phyloP scores from a whole-genome alignment of 2,797 vertebrate genomes.

The Chromobotia macracanthus region DNA sequence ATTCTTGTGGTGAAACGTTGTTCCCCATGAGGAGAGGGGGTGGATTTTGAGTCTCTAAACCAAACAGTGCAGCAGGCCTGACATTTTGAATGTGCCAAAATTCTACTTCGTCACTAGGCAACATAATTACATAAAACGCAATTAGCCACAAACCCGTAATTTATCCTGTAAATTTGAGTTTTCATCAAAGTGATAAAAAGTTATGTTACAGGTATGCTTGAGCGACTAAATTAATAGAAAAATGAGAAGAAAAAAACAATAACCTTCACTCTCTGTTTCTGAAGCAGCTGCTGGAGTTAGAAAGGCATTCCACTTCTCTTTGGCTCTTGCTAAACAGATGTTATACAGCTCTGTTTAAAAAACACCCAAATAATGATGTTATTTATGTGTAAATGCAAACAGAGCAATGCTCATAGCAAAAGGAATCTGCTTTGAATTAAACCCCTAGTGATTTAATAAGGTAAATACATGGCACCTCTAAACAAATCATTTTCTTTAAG shows the following conservation, averaged over 20 bases:
- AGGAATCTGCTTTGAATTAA: background rate
- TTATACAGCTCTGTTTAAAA: slow-evolving; percentile 84
- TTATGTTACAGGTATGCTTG: background rate
- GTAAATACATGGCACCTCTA: background rate
- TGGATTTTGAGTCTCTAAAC: too few relatives aligned
- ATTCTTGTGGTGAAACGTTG: too few relatives aligned
- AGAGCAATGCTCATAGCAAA: background rate
- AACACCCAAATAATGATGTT: slow-evolving; percentile 52
- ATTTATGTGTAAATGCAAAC: background rate
- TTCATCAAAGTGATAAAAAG: background rate
- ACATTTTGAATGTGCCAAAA: too few relatives aligned
- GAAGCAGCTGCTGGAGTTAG: slow-evolving; percentile 67
- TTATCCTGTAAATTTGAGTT: background rate
- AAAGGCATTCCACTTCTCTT: slow-evolving; percentile 86
- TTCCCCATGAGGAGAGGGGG: too few relatives aligned
- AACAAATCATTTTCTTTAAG: background rate
- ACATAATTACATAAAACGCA: too few relatives aligned
- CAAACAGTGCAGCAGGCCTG: too few relatives aligned
- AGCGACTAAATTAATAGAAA: background rate
- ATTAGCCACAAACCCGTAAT: background rate
- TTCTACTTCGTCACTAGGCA: too few relatives aligned
- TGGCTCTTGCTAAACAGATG: slow-evolving; percentile 91
- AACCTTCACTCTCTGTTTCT: slow-evolving; percentile 84
- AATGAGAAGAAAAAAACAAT: background rate
- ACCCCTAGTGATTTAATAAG: background rate